Percentiles rank a stretch among this genome's conserved stretches.
phyloP scores from a whole-genome alignment of 2,797 vertebrate genomes.

The Melopsittacus undulatus region DNA sequence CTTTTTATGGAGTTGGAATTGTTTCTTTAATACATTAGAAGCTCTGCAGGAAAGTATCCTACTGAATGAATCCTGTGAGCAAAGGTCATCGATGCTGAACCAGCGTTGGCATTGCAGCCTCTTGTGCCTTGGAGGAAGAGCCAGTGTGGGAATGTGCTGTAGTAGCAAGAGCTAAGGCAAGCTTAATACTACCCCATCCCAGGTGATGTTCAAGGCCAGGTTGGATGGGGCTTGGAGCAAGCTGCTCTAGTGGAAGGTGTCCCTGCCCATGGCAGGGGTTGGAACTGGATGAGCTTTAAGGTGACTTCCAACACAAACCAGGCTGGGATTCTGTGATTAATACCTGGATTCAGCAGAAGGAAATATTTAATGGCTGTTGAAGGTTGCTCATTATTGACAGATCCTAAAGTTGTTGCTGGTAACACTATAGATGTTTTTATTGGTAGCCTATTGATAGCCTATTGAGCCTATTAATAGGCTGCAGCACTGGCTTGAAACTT shows the following conservation, averaged over 20 bases:
- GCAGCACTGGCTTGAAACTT: not conserved
- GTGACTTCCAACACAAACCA: not conserved
- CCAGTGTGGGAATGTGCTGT: not conserved
- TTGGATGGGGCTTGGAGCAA: not conserved
- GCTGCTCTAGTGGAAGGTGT: not conserved
- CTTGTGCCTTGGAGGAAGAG: not conserved
- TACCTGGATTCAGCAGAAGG: not conserved
- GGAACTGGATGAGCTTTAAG: not conserved
- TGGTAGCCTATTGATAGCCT: not conserved
- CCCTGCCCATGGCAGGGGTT: not conserved
- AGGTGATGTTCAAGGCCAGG: not conserved
- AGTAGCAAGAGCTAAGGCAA: not conserved
- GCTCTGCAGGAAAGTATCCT: not conserved
- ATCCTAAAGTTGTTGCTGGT: not conserved
- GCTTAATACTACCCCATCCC: not conserved
- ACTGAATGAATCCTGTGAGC: not conserved
- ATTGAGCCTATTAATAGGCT: not conserved
- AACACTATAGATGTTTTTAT: not conserved
- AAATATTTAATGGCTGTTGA: not conserved
- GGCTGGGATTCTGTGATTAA: not conserved
- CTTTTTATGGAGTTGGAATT: slow-evolving; percentile 14
- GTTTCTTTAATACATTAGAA: slow-evolving; percentile 24
- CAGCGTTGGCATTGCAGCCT: not conserved
- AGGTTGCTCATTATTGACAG: not conserved
- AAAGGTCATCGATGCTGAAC: not conserved